phyloP scores from a whole-genome alignment of 1,140 invertebrate genomes.

The Meloidogyne floridensis region DNA sequence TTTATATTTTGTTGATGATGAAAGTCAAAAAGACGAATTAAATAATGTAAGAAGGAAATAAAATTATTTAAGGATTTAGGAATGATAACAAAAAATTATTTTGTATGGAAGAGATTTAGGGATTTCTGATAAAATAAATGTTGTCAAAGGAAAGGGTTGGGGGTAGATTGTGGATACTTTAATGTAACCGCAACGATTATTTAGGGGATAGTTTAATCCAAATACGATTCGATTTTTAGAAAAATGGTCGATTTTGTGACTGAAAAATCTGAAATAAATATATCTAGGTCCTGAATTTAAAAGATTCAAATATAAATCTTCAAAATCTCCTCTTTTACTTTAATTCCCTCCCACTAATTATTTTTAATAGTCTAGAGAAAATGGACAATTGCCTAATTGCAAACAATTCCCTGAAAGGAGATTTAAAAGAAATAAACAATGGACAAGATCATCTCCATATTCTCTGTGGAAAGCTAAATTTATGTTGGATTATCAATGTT shows the following conservation, averaged over 20 bases:
- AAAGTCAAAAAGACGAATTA: neutral
- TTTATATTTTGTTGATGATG: neutral
- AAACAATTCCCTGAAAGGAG: neutral
- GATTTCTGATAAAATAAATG: too few relatives aligned
- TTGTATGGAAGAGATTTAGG: neutral
- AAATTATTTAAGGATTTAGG: neutral
- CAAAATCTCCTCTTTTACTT: too few relatives aligned
- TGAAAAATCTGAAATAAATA: too few relatives aligned
- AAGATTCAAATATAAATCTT: too few relatives aligned
- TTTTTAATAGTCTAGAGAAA: neutral
- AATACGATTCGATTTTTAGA: too few relatives aligned
- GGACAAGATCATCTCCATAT: neutral
- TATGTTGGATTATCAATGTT: slow-evolving; percentile 1
- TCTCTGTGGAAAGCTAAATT: neutral
- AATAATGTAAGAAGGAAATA: neutral
- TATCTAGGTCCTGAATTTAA: too few relatives aligned
- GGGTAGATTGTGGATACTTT: too few relatives aligned
- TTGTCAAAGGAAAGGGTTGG: too few relatives aligned
- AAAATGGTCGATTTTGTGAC: too few relatives aligned
- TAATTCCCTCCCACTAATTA: too few relatives aligned
- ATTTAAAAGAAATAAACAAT: neutral
- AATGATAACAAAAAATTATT: neutral
- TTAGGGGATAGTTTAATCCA: too few relatives aligned
- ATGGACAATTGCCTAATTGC: neutral
- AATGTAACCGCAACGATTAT: too few relatives aligned